These are phyloP conservation scores for Plecturocebus donacophilus DNA, from an alignment of 2,113 vertebrate species.

Conservation along the genomic window DNA sequence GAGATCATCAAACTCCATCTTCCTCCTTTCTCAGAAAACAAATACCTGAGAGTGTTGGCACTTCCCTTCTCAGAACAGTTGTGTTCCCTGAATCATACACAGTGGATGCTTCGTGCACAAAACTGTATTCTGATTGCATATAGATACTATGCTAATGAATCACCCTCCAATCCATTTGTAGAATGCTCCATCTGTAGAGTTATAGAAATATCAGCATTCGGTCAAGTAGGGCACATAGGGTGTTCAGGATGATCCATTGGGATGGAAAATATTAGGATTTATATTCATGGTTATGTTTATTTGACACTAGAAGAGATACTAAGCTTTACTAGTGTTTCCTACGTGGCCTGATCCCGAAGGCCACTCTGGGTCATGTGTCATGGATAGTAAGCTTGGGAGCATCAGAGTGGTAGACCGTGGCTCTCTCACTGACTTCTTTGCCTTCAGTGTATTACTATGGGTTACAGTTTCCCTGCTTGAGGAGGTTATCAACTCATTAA, in stretches of 20 bases:
- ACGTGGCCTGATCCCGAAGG: not conserved
- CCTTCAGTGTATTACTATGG: not conserved
- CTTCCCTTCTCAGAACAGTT: not conserved
- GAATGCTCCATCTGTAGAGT: not conserved
- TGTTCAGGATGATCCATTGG: not conserved
- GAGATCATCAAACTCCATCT: not conserved
- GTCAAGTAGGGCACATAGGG: not conserved
- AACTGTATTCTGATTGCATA: not conserved
- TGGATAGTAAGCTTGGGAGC: not conserved
- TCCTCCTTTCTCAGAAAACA: not conserved
- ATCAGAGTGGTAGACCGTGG: not conserved
- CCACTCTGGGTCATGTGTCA: not conserved
- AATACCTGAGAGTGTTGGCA: not conserved
- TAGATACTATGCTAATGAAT: not conserved
- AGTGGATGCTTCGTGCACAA: not conserved
- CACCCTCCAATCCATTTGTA: not conserved
- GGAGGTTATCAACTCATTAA: not conserved
- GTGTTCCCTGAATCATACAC: not conserved
- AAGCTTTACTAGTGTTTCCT: constrained; percentile 3
- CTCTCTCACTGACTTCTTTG: not conserved
- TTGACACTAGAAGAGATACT: not conserved
- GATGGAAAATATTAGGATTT: not conserved
- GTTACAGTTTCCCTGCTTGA: not conserved
- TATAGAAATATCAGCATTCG: not conserved
- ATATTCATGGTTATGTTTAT: not conserved